These are phyloP conservation scores for Idaea straminata DNA, from an alignment of 2,888 invertebrate genomes.

Conservation along the genomic window DNA sequence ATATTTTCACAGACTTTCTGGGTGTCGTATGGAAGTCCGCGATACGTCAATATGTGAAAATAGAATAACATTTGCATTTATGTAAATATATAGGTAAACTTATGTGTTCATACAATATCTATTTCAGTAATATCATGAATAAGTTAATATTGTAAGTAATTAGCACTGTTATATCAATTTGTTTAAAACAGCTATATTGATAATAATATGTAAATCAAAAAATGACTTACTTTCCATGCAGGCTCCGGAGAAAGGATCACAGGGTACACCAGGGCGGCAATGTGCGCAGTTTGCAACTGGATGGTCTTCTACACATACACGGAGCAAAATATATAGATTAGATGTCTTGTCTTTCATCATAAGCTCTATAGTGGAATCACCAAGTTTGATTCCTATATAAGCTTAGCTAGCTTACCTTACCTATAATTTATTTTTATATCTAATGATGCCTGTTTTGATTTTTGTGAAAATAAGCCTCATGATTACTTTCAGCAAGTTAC, in stretches of 20 bases:
- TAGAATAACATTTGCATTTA: constrained; percentile 38
- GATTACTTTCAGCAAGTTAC: too few relatives aligned
- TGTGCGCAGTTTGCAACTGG: constrained; percentile 83
- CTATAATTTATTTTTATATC: too few relatives aligned
- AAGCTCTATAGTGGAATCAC: not conserved
- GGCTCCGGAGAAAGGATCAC: constrained; percentile 89
- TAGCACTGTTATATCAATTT: constrained; percentile 30
- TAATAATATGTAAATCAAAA: constrained; percentile 10
- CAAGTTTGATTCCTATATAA: too few relatives aligned
- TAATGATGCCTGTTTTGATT: too few relatives aligned
- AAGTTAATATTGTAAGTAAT: constrained; percentile 23
- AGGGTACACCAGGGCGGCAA: constrained; percentile 88
- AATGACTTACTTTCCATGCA: constrained; percentile 89
- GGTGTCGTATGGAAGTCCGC: constrained; percentile 59
- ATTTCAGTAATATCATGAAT: constrained; percentile 17
- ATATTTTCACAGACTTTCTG: constrained; percentile 58
- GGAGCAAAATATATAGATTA: constrained; percentile 2
- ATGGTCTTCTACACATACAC: constrained; percentile 37
- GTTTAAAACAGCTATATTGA: constrained; percentile 7
- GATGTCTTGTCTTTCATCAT: not conserved
- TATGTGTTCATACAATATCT: constrained; percentile 25
- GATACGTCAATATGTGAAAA: constrained; percentile 48
- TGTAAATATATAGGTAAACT: constrained; percentile 33
- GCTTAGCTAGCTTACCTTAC: too few relatives aligned
- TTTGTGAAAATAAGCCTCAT: too few relatives aligned